Evolutionary conservation across 2,797 vertebrate species (phyloP).

Genomic region (Prionace glauca): DNA sequence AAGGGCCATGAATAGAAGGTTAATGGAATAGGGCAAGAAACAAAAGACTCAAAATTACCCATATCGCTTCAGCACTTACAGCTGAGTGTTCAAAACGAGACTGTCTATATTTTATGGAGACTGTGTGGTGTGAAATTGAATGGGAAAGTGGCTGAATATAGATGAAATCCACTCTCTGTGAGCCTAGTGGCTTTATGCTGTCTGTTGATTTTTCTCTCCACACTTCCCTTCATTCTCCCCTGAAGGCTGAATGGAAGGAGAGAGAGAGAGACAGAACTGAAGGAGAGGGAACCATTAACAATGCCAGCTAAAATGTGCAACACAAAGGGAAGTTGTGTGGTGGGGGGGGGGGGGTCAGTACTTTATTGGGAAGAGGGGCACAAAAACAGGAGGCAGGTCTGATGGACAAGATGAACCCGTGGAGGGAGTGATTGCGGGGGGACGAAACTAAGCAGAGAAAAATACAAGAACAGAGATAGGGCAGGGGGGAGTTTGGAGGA

Average conservation of each 20-base stretch:
- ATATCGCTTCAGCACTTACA: neutral
- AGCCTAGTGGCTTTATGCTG: neutral
- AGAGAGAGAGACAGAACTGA: neutral
- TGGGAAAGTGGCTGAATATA: neutral
- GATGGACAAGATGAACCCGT: neutral
- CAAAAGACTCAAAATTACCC: neutral
- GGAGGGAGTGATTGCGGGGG: neutral
- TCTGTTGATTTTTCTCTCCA: neutral
- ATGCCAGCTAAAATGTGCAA: neutral
- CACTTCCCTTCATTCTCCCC: neutral
- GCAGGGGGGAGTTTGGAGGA: neutral
- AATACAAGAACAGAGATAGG: neutral
- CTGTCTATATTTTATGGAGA: neutral
- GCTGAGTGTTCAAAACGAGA: neutral
- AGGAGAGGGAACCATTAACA: too few relatives aligned
- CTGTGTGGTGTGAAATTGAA: neutral
- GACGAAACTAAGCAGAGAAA: neutral
- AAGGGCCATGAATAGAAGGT: neutral
- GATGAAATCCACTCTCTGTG: neutral
- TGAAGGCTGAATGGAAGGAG: neutral
- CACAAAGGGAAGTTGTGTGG: neutral
- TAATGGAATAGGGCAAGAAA: neutral
- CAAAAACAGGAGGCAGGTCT: neutral
- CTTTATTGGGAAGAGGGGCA: neutral
- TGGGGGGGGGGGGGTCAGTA: neutral